Evolutionary conservation across 2,797 vertebrate species (phyloP).

Genomic region (Enteromius paludinosus): DNA sequence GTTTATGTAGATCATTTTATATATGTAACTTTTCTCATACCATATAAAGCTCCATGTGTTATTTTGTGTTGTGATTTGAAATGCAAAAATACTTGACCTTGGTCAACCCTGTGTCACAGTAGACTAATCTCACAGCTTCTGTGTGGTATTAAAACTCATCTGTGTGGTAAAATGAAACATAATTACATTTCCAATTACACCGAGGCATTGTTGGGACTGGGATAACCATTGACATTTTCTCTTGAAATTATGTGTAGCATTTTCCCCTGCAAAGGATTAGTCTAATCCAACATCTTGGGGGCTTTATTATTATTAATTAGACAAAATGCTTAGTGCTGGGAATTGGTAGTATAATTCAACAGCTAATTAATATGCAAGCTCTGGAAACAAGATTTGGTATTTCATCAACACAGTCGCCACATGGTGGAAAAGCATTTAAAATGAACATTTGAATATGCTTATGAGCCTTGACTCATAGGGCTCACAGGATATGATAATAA

Average conservation of each 20-base stretch:
- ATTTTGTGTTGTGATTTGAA: slow-evolving; percentile 19
- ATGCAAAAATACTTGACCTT: slow-evolving; percentile 53
- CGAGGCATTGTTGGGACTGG: slow-evolving; percentile 57
- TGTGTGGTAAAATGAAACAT: slow-evolving; percentile 62
- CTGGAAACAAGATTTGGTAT: slow-evolving; percentile 66
- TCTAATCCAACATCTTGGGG: slow-evolving; percentile 66
- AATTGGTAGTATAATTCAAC: slow-evolving; percentile 67
- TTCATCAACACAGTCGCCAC: slow-evolving; percentile 62
- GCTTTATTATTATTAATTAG: slow-evolving; percentile 69
- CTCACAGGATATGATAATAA: slow-evolving; percentile 56
- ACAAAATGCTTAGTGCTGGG: slow-evolving; percentile 67
- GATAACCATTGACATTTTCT: slow-evolving; percentile 69
- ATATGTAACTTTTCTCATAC: neutral
- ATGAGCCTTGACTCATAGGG: slow-evolving; percentile 60
- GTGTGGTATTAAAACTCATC: slow-evolving; percentile 59
- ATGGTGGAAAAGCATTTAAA: slow-evolving; percentile 60
- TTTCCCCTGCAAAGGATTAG: slow-evolving; percentile 65
- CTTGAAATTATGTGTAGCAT: slow-evolving; percentile 59
- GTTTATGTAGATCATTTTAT: neutral
- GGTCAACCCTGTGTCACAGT: slow-evolving; percentile 49
- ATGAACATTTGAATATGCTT: slow-evolving; percentile 63
- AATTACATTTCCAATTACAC: slow-evolving; percentile 66
- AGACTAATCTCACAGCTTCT: slow-evolving; percentile 55
- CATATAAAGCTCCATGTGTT: neutral
- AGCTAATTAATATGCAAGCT: slow-evolving; percentile 68